Percentiles rank a stretch among this genome's conserved stretches.
phyloP scores from a whole-genome alignment of 2,797 vertebrate species.

The Gymnoscopelus braueri region DNA sequence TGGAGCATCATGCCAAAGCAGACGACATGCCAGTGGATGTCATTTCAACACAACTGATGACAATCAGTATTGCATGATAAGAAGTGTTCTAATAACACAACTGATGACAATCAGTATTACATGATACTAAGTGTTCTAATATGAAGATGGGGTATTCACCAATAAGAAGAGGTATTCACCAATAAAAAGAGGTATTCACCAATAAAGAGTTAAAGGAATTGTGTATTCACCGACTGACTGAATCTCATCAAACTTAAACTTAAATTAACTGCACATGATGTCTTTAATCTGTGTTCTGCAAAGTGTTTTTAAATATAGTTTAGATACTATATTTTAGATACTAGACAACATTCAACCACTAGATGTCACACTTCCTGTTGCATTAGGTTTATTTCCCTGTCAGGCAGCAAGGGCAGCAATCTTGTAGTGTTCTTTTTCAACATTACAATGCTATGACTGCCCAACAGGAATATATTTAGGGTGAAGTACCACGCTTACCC shows the following conservation, averaged over 20 bases:
- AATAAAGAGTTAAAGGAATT: background rate
- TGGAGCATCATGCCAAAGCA: constrained; percentile 1
- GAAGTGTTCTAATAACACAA: constrained; percentile 3
- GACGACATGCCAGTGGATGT: background rate
- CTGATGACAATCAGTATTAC: background rate
- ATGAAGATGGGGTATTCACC: background rate
- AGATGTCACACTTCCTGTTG: too few relatives aligned
- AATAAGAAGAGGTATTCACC: too few relatives aligned
- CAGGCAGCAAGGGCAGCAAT: background rate
- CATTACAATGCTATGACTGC: too few relatives aligned
- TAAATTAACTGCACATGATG: background rate
- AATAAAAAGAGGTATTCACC: background rate
- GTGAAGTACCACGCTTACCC: too few relatives aligned
- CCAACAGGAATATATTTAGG: too few relatives aligned
- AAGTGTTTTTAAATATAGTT: constrained; percentile 1
- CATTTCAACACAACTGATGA: background rate
- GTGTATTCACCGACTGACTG: background rate
- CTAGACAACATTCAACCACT: background rate
- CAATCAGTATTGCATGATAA: background rate
- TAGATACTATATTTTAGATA: background rate
- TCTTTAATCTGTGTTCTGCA: background rate
- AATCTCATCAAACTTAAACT: background rate
- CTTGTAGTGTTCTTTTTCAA: background rate
- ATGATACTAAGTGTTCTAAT: background rate
- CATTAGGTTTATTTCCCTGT: too few relatives aligned